A percentile compares a stretch with the other conserved stretches of the same genome.
Evolutionary conservation across 1,140 invertebrate species (phyloP).

Genomic region (Sarcophaga peregrina): DNA sequence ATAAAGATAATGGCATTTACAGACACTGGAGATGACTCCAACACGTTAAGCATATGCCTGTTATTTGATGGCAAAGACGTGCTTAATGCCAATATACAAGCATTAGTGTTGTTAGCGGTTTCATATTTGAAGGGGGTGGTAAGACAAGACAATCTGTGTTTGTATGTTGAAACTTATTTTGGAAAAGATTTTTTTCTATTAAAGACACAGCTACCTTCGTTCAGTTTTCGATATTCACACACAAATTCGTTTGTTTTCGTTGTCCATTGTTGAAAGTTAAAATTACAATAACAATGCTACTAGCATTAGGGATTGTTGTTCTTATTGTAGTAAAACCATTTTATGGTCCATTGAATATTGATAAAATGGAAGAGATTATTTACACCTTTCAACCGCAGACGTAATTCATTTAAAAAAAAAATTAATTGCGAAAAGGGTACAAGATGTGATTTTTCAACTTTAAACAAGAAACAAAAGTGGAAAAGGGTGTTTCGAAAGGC

Average conservation of each 20-base stretch:
- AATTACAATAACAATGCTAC: not conserved
- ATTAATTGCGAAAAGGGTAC: conserved; percentile 1
- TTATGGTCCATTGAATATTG: conserved; percentile 50
- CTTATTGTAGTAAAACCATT: conserved; percentile 46
- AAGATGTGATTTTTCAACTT: not conserved
- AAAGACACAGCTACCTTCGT: too few species aligned
- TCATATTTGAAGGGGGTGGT: too few species aligned
- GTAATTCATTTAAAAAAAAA: conserved; percentile 10
- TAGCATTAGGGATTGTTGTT: not conserved
- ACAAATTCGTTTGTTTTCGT: not conserved
- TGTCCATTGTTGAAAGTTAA: not conserved
- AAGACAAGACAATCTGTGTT: too few species aligned
- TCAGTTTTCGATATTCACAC: not conserved
- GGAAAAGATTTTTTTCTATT: too few species aligned
- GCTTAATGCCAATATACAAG: conserved; percentile 5
- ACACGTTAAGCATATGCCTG: conserved; percentile 13
- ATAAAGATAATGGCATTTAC: not conserved
- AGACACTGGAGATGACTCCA: not conserved
- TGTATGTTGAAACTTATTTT: too few species aligned
- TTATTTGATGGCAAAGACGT: conserved; percentile 22
- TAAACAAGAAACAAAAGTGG: not conserved
- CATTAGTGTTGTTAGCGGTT: conserved; percentile 31
- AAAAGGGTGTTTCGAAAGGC: not conserved
- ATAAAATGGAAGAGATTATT: conserved; percentile 39
- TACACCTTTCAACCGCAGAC: conserved; percentile 47